Evolutionary conservation across 2,797 vertebrate species (phyloP).

Genomic region (Gymnoscopelus braueri): DNA sequence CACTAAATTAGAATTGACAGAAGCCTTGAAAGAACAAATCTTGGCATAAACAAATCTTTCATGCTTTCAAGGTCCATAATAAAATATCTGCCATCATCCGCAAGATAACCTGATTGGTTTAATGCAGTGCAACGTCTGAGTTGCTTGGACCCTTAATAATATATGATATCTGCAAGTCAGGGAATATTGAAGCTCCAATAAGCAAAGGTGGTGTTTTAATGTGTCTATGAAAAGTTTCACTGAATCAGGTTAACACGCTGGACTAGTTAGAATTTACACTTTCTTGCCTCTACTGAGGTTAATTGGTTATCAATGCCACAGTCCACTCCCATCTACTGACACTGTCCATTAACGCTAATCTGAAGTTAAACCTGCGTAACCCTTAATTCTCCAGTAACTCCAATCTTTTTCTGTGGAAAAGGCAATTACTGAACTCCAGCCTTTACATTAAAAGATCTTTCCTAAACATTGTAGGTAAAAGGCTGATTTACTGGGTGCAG

Average conservation of each 20-base stretch:
- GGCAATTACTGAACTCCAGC: no score
- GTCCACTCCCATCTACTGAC: background rate
- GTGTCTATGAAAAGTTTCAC: conserved; percentile 18
- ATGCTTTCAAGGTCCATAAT: no score
- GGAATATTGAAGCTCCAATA: conserved; percentile 6
- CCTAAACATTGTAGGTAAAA: no score
- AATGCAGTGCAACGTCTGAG: no score
- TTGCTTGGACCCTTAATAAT: background rate
- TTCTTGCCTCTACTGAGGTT: background rate
- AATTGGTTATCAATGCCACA: background rate
- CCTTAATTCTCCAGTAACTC: no score
- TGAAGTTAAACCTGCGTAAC: background rate
- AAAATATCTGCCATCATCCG: no score
- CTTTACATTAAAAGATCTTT: no score
- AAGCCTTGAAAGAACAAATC: no score
- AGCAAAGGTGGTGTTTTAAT: background rate
- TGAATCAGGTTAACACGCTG: conserved; percentile 3
- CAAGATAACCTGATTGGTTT: no score
- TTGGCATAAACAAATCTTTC: no score
- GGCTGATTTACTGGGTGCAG: conserved; percentile 15
- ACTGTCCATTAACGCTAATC: background rate
- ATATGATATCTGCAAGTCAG: conserved; percentile 14
- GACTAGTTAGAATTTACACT: background rate
- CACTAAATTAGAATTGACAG: no score
- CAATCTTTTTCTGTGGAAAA: no score